A percentile compares a stretch with the other conserved stretches of the same genome.
Evolutionary conservation across 1,140 invertebrate species (phyloP).

Genomic region (Drosophila pseudoobscura): DNA sequence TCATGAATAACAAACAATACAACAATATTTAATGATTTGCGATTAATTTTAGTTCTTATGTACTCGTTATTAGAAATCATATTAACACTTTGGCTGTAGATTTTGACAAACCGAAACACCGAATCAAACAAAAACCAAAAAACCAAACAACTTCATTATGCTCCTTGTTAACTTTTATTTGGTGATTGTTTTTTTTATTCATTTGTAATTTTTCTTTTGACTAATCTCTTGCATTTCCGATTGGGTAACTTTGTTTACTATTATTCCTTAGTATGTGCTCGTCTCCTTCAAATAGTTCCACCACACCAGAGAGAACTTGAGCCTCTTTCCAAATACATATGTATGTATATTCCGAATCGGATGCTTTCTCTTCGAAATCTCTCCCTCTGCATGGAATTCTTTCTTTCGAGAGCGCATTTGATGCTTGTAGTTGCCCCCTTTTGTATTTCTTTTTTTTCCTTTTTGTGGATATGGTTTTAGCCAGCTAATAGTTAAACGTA

Average conservation of each 20-base stretch:
- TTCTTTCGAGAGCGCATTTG: conserved; percentile 37
- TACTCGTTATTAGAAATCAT: conserved; percentile 59
- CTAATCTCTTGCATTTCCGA: conserved; percentile 72
- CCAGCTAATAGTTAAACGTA: conserved; percentile 52
- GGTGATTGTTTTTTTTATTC: conserved; percentile 70
- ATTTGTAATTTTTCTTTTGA: conserved; percentile 46
- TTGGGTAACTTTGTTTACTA: conserved; percentile 60
- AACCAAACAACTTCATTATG: conserved; percentile 52
- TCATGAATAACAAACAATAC: conserved; percentile 59
- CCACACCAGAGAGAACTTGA: conserved; percentile 30
- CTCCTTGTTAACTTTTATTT: conserved; percentile 60
- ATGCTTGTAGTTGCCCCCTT: conserved; percentile 63
- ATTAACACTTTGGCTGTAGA: conserved; percentile 82
- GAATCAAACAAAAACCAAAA: conserved; percentile 37
- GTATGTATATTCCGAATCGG: conserved; percentile 12
- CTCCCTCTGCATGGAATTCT: conserved; percentile 42
- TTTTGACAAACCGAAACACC: conserved; percentile 69
- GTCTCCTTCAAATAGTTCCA: conserved; percentile 39
- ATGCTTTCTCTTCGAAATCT: conserved; percentile 26
- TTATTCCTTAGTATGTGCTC: conserved; percentile 45
- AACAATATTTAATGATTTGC: conserved; percentile 55
- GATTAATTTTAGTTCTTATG: conserved; percentile 66
- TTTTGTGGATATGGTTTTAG: conserved; percentile 62
- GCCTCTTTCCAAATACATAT: conserved; percentile 31
- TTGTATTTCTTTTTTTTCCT: not conserved